phyloP scores from a whole-genome alignment of 2,888 invertebrate species.

The Plebejus anna region DNA sequence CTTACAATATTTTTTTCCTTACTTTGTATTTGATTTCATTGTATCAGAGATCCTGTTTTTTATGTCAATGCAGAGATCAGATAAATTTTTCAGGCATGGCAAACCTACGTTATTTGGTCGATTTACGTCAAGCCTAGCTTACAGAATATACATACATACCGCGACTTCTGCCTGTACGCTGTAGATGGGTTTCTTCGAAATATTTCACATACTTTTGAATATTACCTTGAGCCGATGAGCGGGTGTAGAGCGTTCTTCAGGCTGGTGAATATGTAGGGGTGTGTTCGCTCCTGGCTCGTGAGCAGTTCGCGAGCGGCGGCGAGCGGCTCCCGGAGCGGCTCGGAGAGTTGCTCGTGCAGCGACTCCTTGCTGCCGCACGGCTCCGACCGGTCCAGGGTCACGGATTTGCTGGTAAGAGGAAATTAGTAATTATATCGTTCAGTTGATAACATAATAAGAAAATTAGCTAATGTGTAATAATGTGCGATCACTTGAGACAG shows the following conservation, averaged over 20 bases:
- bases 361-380: constrained; percentile 44
- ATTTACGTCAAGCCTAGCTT: too few relatives aligned
- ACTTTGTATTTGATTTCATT: too few relatives aligned
- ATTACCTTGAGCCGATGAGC: constrained; percentile 81
- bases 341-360: constrained; percentile 35
- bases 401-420: constrained; percentile 56
- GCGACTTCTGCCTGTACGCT: too few relatives aligned
- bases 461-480: not conserved
- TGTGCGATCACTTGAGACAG: not conserved
- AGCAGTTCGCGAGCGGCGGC: constrained; percentile 72
- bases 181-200: too few relatives aligned
- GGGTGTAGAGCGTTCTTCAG: constrained; percentile 88
- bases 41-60: too few relatives aligned
- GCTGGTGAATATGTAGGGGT: constrained; percentile 87
- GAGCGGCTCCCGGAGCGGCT: constrained; percentile 42
- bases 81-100: too few relatives aligned
- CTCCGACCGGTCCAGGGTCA: constrained; percentile 48
- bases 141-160: too few relatives aligned
- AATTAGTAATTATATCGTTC: not conserved
- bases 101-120: too few relatives aligned
- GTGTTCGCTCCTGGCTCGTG: constrained; percentile 86
- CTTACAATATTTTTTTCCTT: too few relatives aligned
- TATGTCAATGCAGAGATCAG: too few relatives aligned
- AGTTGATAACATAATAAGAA: not conserved
- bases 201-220: too few relatives aligned